Base-by-base conservation (phyloP, 2,797 vertebrate genomes). In the Acrocephalus scirpaceus region DNA sequence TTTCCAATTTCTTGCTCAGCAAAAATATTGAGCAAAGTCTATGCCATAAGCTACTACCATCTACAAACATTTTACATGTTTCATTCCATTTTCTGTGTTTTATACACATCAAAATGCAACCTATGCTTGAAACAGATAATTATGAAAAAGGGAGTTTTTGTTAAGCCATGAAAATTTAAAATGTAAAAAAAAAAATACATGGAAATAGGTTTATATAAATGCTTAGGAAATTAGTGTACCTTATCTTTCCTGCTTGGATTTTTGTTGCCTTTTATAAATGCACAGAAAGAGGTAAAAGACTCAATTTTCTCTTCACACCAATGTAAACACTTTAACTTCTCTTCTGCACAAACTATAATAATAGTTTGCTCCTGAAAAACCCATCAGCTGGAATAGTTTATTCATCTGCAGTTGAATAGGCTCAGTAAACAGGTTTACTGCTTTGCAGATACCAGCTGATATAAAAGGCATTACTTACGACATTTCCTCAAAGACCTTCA, bases 401-500 rank as follows among this genome's bases (percentile, higher is more conserved):
- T 97, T 97, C 97, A 97, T 97, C 97, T 97, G 92, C 96, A 96
- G 97, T 97, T 96, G 96, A 97, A 97, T 54, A 88, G 93, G 92
- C 96, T 97, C 96, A 95, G 95, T 95, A 95, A 97, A 97, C 94
- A 97, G 97, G 94, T 97, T 98, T 95, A 91, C 97, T 97, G 97
- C 94, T 97, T 97, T 97, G 97, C 97, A 96, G 97, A 97, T 96
- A 97, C 97, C 98, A 98, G 98, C 98, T 98, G 98, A 97, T 91
- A 97, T 69, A 97, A 97, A 97, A 97, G 96, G 95, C 96, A 96
- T 97, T 97, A 99, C 99, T 99, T 98, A 99, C 99, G 98, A 98
- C 97, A 99, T 97, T 98, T 99, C 99, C 97, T 99, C 99, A 97
- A 99, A 99, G 98, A 99, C 99, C 97, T 99, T 99, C 98, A 99